Percentiles rank a stretch among this genome's conserved stretches.
These are phyloP conservation scores for Agonopterix subpropinquella DNA, from an alignment of 2,888 invertebrate species.

Conservation along the genomic window DNA sequence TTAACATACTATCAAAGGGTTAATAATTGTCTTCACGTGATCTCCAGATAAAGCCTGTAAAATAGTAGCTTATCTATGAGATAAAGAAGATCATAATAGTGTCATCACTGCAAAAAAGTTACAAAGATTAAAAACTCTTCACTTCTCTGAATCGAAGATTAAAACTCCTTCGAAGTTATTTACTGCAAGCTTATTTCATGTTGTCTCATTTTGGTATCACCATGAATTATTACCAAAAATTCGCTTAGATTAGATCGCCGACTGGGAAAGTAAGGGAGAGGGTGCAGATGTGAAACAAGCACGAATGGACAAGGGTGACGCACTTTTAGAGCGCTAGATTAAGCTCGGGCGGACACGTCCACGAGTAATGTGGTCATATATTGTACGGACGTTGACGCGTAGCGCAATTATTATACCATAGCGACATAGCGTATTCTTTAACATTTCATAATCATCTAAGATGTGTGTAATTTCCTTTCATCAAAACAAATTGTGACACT, in stretches of 20 bases:
- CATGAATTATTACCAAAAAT: too few species aligned
- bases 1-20: not conserved
- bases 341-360: slow-evolving; percentile 68
- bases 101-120: too few species aligned
- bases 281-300: slow-evolving; percentile 28
- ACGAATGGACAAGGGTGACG: slow-evolving; percentile 59
- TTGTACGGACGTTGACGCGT: slow-evolving; percentile 59
- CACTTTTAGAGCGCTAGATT: slow-evolving; percentile 60
- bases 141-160: too few species aligned
- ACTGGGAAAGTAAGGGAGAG: slow-evolving; percentile 24
- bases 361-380: slow-evolving; percentile 72
- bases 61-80: too few species aligned
- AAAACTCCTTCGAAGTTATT: too few species aligned
- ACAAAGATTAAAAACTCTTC: too few species aligned
- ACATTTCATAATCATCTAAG: slow-evolving; percentile 11
- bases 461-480: slow-evolving; percentile 3
- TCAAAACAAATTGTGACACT: slow-evolving; percentile 1
- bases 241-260: slow-evolving; percentile 14
- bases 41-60: too few species aligned
- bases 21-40: not conserved
- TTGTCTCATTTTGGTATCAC: too few species aligned
- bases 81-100: not conserved
- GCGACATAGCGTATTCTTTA: slow-evolving; percentile 26
- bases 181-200: too few species aligned
- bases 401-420: slow-evolving; percentile 57